phyloP scores from a whole-genome alignment of 1,140 invertebrate species.

The Spodoptera litura region DNA sequence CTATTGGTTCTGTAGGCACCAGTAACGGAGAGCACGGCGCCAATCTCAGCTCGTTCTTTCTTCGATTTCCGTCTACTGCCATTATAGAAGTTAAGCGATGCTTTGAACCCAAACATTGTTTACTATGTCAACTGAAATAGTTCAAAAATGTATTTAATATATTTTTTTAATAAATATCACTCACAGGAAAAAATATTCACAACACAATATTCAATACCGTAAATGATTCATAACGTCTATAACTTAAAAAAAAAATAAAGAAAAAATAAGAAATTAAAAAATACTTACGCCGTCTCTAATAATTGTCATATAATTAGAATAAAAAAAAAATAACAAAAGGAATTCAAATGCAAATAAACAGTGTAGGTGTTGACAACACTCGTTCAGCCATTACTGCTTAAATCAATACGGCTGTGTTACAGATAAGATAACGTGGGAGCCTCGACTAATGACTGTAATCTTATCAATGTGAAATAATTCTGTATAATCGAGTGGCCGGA shows the following conservation, averaged over 20 bases:
- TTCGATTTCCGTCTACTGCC: slow-evolving; percentile 51
- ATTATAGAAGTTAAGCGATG: slow-evolving; percentile 70
- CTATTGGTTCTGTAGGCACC: slow-evolving; percentile 74
- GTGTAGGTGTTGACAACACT: slow-evolving; percentile 54
- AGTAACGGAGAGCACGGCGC: slow-evolving; percentile 57
- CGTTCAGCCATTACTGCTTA: slow-evolving; percentile 61
- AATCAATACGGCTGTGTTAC: slow-evolving; percentile 64
- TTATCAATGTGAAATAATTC: slow-evolving; percentile 67
- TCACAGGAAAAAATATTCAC: not conserved
- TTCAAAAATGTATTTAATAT: not conserved
- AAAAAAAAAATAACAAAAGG: slow-evolving; percentile 8
- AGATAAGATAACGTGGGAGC: slow-evolving; percentile 70
- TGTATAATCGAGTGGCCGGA: slow-evolving; percentile 42
- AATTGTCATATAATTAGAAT: slow-evolving; percentile 48
- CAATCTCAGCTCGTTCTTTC: slow-evolving; percentile 58
- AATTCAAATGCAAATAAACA: slow-evolving; percentile 54
- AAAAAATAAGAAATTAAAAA: slow-evolving; percentile 34
- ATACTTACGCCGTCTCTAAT: slow-evolving; percentile 47
- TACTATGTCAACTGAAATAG: slow-evolving; percentile 58
- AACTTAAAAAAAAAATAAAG: no score
- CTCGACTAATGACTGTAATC: slow-evolving; percentile 65
- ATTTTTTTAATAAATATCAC: not conserved
- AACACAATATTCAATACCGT: not conserved
- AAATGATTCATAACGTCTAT: not conserved
- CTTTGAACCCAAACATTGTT: slow-evolving; percentile 82